phyloP scores from a whole-genome alignment of 1,140 invertebrate species.

The Mya arenaria region DNA sequence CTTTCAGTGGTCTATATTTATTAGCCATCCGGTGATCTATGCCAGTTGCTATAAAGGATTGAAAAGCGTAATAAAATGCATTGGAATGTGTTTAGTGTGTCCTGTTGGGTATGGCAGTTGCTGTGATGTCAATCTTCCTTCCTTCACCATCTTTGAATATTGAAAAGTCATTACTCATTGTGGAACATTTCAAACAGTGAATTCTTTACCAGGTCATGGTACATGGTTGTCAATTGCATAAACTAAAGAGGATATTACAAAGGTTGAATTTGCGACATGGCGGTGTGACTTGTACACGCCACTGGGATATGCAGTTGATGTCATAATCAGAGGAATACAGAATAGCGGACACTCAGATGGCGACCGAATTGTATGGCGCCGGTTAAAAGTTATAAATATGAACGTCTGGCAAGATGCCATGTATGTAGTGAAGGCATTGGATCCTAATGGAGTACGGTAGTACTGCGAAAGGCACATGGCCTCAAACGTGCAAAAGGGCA shows the following conservation, averaged over 20 bases:
- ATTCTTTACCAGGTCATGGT: background rate
- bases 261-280: slow-evolving; percentile 26
- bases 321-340: slow-evolving; percentile 4
- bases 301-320: background rate
- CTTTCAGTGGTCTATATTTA: no score
- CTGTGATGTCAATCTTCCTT: slow-evolving; percentile 6
- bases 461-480: slow-evolving; percentile 2
- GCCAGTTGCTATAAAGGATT: no score
- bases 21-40: no score
- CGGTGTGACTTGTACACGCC: no score
- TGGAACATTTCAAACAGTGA: slow-evolving; percentile 38
- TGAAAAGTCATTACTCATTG: slow-evolving; percentile 29
- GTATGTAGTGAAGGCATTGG: slow-evolving; percentile 21
- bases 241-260: slow-evolving; percentile 17
- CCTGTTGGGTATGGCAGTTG: slow-evolving; percentile 1
- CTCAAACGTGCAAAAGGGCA: slow-evolving; percentile 20
- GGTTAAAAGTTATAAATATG: no score
- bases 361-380: background rate
- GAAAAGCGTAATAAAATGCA: no score
- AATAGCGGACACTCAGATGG: slow-evolving; percentile 8
- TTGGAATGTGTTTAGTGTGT: no score
- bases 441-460: slow-evolving; percentile 1
- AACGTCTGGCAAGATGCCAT: slow-evolving; percentile 6
- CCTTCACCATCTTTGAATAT: slow-evolving; percentile 27
- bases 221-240: slow-evolving; percentile 10